Conservation (phyloP, 1,140 invertebrate species). For the Pantala flavescens region DNA sequence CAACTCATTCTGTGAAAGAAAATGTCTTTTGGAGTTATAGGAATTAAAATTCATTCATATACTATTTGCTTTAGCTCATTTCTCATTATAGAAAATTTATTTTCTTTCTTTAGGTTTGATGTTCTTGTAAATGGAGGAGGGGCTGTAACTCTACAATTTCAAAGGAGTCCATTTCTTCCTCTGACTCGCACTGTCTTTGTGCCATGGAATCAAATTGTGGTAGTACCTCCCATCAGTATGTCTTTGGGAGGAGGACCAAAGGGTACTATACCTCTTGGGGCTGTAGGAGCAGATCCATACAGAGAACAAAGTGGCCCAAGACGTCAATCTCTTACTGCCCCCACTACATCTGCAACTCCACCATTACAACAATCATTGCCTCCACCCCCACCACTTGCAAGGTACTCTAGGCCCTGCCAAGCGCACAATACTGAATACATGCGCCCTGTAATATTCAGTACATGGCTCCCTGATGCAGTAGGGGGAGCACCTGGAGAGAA, state of each 20-base stretch:
- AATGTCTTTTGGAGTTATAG: too few relatives aligned
- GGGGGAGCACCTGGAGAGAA: slow-evolving; percentile 69
- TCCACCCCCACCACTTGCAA: slow-evolving; percentile 9
- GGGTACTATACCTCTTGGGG: background rate
- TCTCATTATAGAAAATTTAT: background rate
- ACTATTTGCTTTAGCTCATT: too few relatives aligned
- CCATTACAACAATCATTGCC: background rate
- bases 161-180: slow-evolving; percentile 80
- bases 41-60: too few relatives aligned
- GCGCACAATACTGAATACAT: slow-evolving; percentile 76
- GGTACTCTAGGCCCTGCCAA: slow-evolving; percentile 50
- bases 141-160: slow-evolving; percentile 94
- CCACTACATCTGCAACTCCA: slow-evolving; percentile 6
- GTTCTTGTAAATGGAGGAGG: slow-evolving; percentile 96
- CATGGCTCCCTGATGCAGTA: slow-evolving; percentile 74
- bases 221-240: slow-evolving; percentile 77
- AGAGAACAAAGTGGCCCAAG: slow-evolving; percentile 17
- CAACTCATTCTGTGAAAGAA: too few relatives aligned
- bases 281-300: slow-evolving; percentile 18
- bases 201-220: slow-evolving; percentile 92
- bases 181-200: slow-evolving; percentile 79
- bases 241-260: slow-evolving; percentile 53
- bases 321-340: slow-evolving; percentile 13
- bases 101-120: slow-evolving; percentile 70
- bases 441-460: slow-evolving; percentile 69